A percentile compares a stretch with the other conserved stretches of the same genome.
Evolutionary conservation across 2,888 invertebrate species (phyloP).

Genomic region (Boloria euphrosyne): DNA sequence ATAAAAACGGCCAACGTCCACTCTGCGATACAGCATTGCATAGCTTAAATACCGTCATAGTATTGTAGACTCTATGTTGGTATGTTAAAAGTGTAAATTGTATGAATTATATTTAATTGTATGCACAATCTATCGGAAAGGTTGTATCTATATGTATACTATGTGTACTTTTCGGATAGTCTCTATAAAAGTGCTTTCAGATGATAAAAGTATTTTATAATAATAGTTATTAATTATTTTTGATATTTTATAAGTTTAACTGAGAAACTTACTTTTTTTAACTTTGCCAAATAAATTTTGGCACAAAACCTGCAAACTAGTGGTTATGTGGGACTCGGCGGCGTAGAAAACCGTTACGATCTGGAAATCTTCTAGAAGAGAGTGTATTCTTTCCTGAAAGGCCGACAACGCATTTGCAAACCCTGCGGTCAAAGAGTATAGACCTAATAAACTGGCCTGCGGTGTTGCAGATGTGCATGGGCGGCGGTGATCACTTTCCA

Average conservation of each 20-base stretch:
- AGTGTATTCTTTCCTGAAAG: too few relatives aligned
- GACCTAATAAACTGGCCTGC: too few relatives aligned
- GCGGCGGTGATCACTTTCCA: too few relatives aligned
- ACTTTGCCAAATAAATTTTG: too few relatives aligned
- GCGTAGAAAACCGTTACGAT: too few relatives aligned
- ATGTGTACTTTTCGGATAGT: slow-evolving; percentile 10
- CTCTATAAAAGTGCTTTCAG: slow-evolving; percentile 18
- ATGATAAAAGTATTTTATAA: background rate
- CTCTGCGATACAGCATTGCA: slow-evolving; percentile 36
- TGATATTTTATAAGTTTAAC: background rate
- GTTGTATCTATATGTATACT: slow-evolving; percentile 17
- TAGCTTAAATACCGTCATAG: slow-evolving; percentile 15
- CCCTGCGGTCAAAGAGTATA: too few relatives aligned
- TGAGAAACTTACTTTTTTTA: too few relatives aligned
- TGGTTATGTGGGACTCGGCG: too few relatives aligned
- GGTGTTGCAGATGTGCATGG: too few relatives aligned
- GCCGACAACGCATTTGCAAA: too few relatives aligned
- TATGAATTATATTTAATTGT: background rate
- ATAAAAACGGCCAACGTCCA: slow-evolving; percentile 42
- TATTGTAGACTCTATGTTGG: background rate
- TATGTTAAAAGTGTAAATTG: slow-evolving; percentile 13
- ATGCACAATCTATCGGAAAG: slow-evolving; percentile 17
- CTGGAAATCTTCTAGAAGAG: too few relatives aligned
- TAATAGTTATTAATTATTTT: background rate
- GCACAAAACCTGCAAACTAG: too few relatives aligned